These are phyloP conservation scores for Callorhinus ursinus DNA, from an alignment of 2,113 vertebrate genomes.

Conservation along the genomic window DNA sequence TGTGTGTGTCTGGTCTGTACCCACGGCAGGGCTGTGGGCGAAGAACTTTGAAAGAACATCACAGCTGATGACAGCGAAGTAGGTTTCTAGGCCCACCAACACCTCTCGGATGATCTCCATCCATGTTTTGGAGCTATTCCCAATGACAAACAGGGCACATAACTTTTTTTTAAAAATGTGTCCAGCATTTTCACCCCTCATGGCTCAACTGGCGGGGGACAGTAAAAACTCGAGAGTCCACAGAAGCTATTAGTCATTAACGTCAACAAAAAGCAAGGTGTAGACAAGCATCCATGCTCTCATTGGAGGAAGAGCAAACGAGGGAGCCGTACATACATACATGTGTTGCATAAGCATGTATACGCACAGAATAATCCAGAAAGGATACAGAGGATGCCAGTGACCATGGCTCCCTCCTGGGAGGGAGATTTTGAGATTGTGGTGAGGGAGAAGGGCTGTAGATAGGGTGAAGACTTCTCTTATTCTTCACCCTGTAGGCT, in stretches of 20 bases:
- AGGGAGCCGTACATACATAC: too few species aligned
- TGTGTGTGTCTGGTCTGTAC: background rate
- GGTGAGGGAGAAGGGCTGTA: background rate
- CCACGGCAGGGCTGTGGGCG: background rate
- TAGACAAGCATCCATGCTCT: background rate
- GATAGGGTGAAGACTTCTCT: background rate
- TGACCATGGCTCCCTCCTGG: background rate
- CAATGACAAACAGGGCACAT: background rate
- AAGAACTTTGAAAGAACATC: background rate
- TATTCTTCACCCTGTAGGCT: background rate
- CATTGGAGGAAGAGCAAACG: background rate
- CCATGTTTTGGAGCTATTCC: background rate
- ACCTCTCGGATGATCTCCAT: background rate
- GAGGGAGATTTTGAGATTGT: background rate
- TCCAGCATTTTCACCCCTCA: background rate
- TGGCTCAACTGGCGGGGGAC: background rate
- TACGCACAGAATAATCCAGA: background rate
- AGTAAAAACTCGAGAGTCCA: background rate
- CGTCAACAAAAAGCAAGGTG: background rate
- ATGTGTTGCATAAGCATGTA: fast-evolving
- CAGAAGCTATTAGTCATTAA: background rate
- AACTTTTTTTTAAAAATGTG: background rate
- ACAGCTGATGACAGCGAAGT: background rate
- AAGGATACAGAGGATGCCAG: fast-evolving
- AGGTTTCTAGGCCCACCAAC: background rate